A percentile compares a stretch with the other conserved stretches of the same genome.
Conservation (phyloP, 2,888 invertebrate species). For the Furcula furcula region DNA sequence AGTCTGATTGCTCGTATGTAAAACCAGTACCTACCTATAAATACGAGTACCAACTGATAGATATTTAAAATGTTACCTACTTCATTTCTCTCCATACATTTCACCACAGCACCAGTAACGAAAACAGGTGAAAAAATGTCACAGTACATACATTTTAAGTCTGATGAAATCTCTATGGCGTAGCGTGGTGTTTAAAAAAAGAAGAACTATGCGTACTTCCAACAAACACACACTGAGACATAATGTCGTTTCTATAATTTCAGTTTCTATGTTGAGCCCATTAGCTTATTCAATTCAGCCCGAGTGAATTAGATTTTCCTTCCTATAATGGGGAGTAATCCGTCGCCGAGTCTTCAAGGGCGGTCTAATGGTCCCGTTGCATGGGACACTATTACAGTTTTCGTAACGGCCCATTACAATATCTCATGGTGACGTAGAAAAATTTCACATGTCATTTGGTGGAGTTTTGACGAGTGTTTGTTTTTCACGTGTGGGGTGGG, state of each 20-base stretch:
- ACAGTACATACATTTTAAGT: too few relatives aligned
- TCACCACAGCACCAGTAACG: too few relatives aligned
- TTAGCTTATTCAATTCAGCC: constrained; percentile 76
- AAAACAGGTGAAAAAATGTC: too few relatives aligned
- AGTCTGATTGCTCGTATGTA: too few relatives aligned
- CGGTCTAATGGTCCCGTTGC: constrained; percentile 68
- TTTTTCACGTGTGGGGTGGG: constrained; percentile 71
- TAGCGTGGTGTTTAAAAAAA: too few relatives aligned
- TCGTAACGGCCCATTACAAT: constrained; percentile 80
- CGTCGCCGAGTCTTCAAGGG: constrained; percentile 65
- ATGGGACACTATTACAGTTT: constrained; percentile 71
- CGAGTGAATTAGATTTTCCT: constrained; percentile 67
- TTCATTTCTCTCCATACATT: too few relatives aligned
- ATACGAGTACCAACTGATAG: too few relatives aligned
- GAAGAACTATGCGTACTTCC: too few relatives aligned
- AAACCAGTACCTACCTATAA: too few relatives aligned
- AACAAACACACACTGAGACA: too few relatives aligned
- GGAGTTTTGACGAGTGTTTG: constrained; percentile 73
- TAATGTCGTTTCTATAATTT: constrained; percentile 36
- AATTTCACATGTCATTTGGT: constrained; percentile 79
- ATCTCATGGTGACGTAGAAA: constrained; percentile 79
- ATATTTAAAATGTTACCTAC: too few relatives aligned
- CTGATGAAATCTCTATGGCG: too few relatives aligned
- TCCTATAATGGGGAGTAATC: constrained; percentile 66
- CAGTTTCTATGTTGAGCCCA: constrained; percentile 50